These are phyloP conservation scores for Ichneumoninae sp. DNA, from an alignment of 2,888 invertebrate genomes.

Conservation along the genomic window DNA sequence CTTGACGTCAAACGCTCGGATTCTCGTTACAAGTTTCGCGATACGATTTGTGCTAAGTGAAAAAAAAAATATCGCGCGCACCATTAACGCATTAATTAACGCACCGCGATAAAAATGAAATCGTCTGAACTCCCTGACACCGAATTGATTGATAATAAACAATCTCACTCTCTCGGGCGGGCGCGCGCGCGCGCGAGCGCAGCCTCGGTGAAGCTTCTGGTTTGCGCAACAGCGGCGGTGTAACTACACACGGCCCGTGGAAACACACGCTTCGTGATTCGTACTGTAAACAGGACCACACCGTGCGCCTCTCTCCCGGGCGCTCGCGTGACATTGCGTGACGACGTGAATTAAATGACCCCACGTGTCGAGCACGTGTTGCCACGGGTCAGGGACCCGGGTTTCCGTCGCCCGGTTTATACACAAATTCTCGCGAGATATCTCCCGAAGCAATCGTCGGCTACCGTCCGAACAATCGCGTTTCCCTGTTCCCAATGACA, in stretches of 20 bases:
- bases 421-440: slow-evolving; percentile 35
- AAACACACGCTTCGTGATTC: slow-evolving; percentile 54
- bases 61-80: slow-evolving; percentile 1
- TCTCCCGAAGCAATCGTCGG: neutral
- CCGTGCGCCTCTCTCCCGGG: slow-evolving; percentile 45
- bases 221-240: neutral
- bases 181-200: slow-evolving; percentile 5
- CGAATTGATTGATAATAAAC: slow-evolving; percentile 58
- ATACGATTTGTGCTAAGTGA: slow-evolving; percentile 27
- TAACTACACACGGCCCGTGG: slow-evolving; percentile 19
- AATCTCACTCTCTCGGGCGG: slow-evolving; percentile 30
- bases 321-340: slow-evolving; percentile 73
- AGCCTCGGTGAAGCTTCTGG: slow-evolving; percentile 20
- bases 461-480: slow-evolving; percentile 1
- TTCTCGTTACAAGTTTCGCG: too few species aligned
- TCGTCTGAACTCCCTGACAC: slow-evolving; percentile 52
- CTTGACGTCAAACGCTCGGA: too few species aligned
- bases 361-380: slow-evolving; percentile 77
- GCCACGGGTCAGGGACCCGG: slow-evolving; percentile 74
- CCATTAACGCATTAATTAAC: slow-evolving; percentile 39
- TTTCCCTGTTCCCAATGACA: slow-evolving; percentile 7
- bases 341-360: slow-evolving; percentile 75
- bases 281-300: slow-evolving; percentile 60
- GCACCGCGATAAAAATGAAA: slow-evolving; percentile 49
- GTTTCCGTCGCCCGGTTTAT: slow-evolving; percentile 61